Base-by-base conservation (phyloP, 2,797 vertebrate genomes). In the Betta splendens region DNA sequence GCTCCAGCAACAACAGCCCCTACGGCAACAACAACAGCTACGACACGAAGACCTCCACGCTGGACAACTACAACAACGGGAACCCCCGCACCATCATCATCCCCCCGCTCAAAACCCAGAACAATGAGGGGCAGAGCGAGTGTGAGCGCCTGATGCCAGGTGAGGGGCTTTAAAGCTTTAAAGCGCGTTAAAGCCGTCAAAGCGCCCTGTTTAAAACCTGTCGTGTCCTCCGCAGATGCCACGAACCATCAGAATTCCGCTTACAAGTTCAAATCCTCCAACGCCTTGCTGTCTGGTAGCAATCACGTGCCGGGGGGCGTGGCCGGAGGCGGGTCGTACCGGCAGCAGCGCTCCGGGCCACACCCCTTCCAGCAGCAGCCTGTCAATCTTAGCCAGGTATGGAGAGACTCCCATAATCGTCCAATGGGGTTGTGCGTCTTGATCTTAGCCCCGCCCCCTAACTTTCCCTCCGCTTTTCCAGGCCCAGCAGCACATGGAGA, bases 321-420 rank as follows among this genome's bases (percentile, higher is more conserved):
- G 10, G 79, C 87, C 43, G 93, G 93, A 89, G 91, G 93, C 35
- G 90, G 92, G 46, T 83, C 93, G 75, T 98, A 97, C 86, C 91
- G 95, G 73, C 97, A 98, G 84, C 95, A 94, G 86, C 93, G 95
- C 81, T 91, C 95, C 50, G 95, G 93, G 69, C 94, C 94, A 72
- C 95, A 96, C 87, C 94, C 80, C 61, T 92, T 98, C 89, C 97
- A 98, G 90, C 95, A 97, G 85, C 98, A 99, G 89, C 97, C 98
- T 64, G 96, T 99, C 74, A 99, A 98, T 91, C 97, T 99, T 89
- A 99, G 97, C 91, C 98, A 99, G 96, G 98, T 99, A 86, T 62
- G 69, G 33, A 52, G 64, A 63, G 3, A 58, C 52, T 32, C 12
- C 9, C 20, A 5, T 36, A 2, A 26, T 32, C 4, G 37, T 35